Base-by-base conservation (phyloP, 2,888 invertebrate genomes). In the Cephus rjabovi region DNA sequence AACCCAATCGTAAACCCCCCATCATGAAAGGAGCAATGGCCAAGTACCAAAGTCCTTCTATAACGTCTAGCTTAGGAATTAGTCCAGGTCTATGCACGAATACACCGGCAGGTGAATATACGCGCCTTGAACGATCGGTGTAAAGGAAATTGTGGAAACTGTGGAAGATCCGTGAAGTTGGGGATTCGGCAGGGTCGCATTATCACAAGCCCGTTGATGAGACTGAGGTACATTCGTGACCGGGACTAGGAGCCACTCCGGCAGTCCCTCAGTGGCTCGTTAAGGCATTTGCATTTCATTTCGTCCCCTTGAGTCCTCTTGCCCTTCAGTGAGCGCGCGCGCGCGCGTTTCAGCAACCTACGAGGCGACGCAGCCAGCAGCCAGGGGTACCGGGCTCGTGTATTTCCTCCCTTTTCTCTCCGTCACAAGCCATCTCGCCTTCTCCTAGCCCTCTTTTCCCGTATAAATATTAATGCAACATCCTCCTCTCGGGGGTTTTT, bases 401-500 rank as follows among this genome's bases (percentile, higher is more conserved):
- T 56, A 56, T 23, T 56, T 56, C 23, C 56, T 56, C 56, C 74
- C 11, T 34, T 80, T 80, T 82, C 83, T 76, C 79, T 81, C 84
- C 83, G 81, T 81, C 81, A 83, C 76, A 83, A 75, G 76, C 81
- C 76, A 84, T 82, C 86, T 86, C 84, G 80, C 86, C 82, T 75
- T 75, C 81, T 81, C 79, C 83, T 83, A 83, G 83, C 86, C 83
- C 88, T 87, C 86, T 86, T 84, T 87, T 88, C 87, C 82, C 90
- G 88, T 91, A 91, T 91, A 91, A 91, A 91, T 91, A 91, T 91
- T 91, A 91, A 91, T 91, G 91, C 91, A 91, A 91, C 91, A 91
- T 91, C 89, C 90, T 90, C 89, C 89, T 89, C 87, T 89, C 88
- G 87, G 88, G 88, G 88, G 88, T 90, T 91, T 91, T 91, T 91